Base-by-base conservation (phyloP, 2,888 invertebrate species). In the Leucophenga montana region DNA sequence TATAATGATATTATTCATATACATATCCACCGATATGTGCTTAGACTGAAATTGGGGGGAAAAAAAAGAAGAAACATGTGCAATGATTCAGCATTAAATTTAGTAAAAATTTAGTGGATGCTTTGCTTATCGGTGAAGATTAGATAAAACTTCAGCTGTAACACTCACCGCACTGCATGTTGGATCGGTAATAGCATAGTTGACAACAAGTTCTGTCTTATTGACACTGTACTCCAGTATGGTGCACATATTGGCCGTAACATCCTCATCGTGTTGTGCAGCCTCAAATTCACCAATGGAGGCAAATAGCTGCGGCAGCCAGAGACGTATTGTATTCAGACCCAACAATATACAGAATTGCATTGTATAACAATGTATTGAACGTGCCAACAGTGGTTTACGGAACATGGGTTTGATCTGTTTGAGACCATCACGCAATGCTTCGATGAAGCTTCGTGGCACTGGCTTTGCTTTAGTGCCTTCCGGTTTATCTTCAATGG, bases 251-350 rank as follows among this genome's bases (percentile, higher is more conserved):
- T 82, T 82, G n/a, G 82, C 76, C 1, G 79, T 73, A 13, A 31
- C 71, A 64, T 70, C 73, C 2, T 68, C 18, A 0, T 67, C 78
- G 0, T 56, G 69, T 27, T 75, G 69, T 68, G 87, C 80, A 14
- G 86, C 85, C 70, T 90, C 89, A 76, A 88, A 91, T 61, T 89
- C 89, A 20, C 90, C 89, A 57, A 94, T 92, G 86, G 94, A 93
- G 67, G 94, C 92, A 76, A 96, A 95, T 18, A 97, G 90, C 85
- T 96, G 95, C 0, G 96, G 96, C 77, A 96, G 91, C 96, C 96
- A 97, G 44, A 96, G 90, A 16, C 95, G 93, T 50, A 96, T 89
- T 0, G 95, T 95, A 83, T 96, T 96, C 75, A 94, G 90, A 31
- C 93, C 92, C 83, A 92, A 90, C 87, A 94, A 91, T 69, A 92